Conservation (phyloP, 2,888 invertebrate species). For the Pilophorus perplexus region DNA sequence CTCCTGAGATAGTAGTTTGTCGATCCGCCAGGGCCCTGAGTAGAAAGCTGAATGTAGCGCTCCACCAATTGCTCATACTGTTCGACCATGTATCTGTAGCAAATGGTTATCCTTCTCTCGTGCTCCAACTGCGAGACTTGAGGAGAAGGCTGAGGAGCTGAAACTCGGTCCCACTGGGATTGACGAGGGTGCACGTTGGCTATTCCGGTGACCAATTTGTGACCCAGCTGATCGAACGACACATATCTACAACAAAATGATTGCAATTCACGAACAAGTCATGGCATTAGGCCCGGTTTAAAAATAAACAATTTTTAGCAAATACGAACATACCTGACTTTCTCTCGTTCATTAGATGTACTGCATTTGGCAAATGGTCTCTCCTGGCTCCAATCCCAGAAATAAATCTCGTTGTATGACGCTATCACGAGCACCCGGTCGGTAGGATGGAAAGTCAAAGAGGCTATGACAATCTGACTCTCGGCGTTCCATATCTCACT, state of each 20-base stretch:
- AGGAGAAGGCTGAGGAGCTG: conserved; percentile 49
- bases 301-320: too few relatives aligned
- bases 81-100: conserved; percentile 53
- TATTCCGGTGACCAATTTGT: conserved; percentile 80
- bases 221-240: conserved; percentile 77
- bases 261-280: not conserved
- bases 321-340: conserved; percentile 63
- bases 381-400: conserved; percentile 85
- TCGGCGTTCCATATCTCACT: conserved; percentile 79
- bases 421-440: conserved; percentile 82
- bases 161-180: conserved; percentile 57
- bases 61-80: conserved; percentile 57
- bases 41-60: conserved; percentile 54
- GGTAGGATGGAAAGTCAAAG: conserved; percentile 81
- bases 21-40: conserved; percentile 45
- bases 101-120: conserved; percentile 55
- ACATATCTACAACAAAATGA: conserved; percentile 69
- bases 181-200: conserved; percentile 59
- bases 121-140: conserved; percentile 54
- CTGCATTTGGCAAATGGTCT: conserved; percentile 71
- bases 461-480: conserved; percentile 74
- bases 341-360: conserved; percentile 74
- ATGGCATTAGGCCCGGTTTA: not conserved
- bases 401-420: conserved; percentile 76
- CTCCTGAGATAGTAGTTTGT: conserved; percentile 30